phyloP scores from a whole-genome alignment of 1,140 invertebrate species.

The Apis florea region DNA sequence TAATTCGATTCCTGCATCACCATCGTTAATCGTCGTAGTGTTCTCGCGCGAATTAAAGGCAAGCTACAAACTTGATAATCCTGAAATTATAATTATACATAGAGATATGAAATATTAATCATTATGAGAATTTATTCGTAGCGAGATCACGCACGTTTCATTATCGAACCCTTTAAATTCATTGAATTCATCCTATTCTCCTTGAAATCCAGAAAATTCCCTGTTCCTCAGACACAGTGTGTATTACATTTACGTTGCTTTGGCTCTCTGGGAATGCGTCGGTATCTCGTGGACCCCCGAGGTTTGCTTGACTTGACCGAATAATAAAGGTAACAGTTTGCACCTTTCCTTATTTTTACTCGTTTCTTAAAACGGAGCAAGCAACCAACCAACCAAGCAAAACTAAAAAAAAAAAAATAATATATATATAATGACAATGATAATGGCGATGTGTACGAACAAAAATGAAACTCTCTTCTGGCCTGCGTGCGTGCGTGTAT shows the following conservation, averaged over 20 bases:
- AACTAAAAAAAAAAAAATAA: conserved; percentile 31
- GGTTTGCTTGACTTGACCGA: conserved; percentile 82
- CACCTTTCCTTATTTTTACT: conserved; percentile 78
- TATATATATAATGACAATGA: neutral
- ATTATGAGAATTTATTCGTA: conserved; percentile 32
- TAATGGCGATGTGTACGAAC: conserved; percentile 23
- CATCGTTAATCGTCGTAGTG: conserved; percentile 62
- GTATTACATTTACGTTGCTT: conserved; percentile 82
- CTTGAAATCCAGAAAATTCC: neutral
- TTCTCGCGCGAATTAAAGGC: conserved; percentile 71
- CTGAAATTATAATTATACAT: neutral
- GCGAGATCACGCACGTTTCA: conserved; percentile 58
- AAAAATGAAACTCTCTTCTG: conserved; percentile 58
- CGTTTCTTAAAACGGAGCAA: conserved; percentile 56
- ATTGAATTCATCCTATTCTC: neutral
- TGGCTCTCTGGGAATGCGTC: conserved; percentile 83
- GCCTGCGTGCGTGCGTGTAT: conserved; percentile 67
- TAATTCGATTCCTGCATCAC: conserved; percentile 56
- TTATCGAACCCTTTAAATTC: conserved; percentile 1
- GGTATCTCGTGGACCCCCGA: conserved; percentile 81
- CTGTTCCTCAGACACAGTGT: conserved; percentile 76
- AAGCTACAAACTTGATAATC: neutral
- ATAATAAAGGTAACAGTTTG: conserved; percentile 81
- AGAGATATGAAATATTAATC: neutral
- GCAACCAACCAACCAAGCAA: conserved; percentile 51